Conservation (phyloP, 2,113 vertebrate genomes). For the Nyctibius bracteatus region DNA sequence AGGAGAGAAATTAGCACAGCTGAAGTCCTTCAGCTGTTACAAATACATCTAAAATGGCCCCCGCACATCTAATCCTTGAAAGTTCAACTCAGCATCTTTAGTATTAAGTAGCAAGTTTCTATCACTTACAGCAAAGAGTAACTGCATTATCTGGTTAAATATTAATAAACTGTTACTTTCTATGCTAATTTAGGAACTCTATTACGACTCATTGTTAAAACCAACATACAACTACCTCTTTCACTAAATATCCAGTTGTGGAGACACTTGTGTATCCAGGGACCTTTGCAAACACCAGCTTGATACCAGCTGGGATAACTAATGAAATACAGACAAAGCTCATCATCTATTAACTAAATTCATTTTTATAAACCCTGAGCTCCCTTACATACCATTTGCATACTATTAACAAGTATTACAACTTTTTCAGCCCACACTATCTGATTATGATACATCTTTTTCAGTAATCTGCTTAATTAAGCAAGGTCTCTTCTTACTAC, state of each 20-base stretch:
- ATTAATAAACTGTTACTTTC: not conserved
- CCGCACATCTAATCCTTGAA: not conserved
- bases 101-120: not conserved
- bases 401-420: not conserved
- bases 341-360: not conserved
- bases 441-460: not conserved
- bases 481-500: not conserved
- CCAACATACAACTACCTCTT: not conserved
- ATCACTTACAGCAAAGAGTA: not conserved
- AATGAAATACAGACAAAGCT: not conserved
- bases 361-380: not conserved
- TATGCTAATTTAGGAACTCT: not conserved
- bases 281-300: not conserved
- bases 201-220: not conserved
- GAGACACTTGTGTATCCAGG: not conserved
- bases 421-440: accelerated
- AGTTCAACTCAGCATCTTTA: not conserved
- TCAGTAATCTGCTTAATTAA: not conserved
- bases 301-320: not conserved
- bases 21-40: not conserved
- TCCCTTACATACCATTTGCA: not conserved
- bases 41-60: not conserved
- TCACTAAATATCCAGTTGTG: not conserved
- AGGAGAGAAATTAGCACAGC: not conserved
- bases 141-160: not conserved